Evolutionary conservation across 2,113 vertebrate genomes (phyloP), one percentile per base, ranked within the genome.

Genomic region (Melanostigma gelatinosum): DNA sequence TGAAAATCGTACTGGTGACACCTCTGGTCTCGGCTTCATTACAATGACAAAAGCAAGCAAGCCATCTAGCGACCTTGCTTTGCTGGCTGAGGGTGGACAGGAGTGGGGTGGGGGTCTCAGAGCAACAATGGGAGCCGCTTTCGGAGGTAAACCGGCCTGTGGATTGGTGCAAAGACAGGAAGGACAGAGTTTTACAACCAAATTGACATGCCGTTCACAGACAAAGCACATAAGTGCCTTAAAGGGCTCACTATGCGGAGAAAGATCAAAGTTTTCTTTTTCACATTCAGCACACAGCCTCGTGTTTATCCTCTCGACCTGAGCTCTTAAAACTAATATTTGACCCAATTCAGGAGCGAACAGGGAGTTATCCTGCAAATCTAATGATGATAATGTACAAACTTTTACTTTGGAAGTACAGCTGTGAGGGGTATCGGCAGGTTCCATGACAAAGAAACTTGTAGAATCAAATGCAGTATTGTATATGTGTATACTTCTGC

Each of bases 41-140:
- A 93, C 84, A 94, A 95, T 94, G 81, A 95, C 93, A 95, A 95
- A 90, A 93, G 86, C 82, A 68, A 79, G 82, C 61, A 46, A 87
- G 84, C 81, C 67, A 61, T 87, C 60, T 22, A 75, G 83, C 64
- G n/a, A 82, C 40, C 69, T 72, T 13, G 70, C 83, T 67, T 78
- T 65, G 69, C 60, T 82, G 76, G 80, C 50, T 46, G 73, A 68
- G 57, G 66, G 69, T 20, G 73, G 70, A 63, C 32, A 0, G 48
- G 29, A 32, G 63, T 8, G 54, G 73, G 70, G 57, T 18, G 74
- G 58, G 34, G 66, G 80, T 40, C 75, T 77, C 67, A 2, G 22
- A 24, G 54, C 60, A 66, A 82, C 91, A 92, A 87, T 70, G 80
- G 79, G 66, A 74, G 80, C 80, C 79, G 61, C 61, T 80, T 85